Evolutionary conservation across 2,113 vertebrate species (phyloP).

Genomic region (Chaetorhynchus papuensis): DNA sequence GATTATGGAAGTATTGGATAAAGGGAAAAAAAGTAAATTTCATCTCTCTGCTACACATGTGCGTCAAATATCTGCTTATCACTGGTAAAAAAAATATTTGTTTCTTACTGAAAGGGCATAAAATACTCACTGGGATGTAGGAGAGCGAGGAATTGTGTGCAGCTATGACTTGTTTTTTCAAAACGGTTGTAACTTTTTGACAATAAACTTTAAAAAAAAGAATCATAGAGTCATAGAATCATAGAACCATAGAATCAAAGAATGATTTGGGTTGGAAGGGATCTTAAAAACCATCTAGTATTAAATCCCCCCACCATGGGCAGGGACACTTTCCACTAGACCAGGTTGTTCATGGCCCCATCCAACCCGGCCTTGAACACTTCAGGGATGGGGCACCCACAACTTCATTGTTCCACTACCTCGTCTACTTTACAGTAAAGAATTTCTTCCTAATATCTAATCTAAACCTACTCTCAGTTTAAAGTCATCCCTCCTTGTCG

Average conservation of each 20-base stretch:
- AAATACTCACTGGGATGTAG: not conserved
- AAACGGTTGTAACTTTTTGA: not conserved
- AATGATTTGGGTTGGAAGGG: not conserved
- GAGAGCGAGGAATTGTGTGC: not conserved
- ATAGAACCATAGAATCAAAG: not conserved
- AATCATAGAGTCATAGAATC: not conserved
- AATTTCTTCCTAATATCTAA: not conserved
- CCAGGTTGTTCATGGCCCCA: not conserved
- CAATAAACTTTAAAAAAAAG: not conserved
- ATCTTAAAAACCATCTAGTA: not conserved
- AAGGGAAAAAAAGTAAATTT: not conserved
- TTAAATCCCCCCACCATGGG: too few relatives aligned
- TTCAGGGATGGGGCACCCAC: not conserved
- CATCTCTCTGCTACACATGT: not conserved
- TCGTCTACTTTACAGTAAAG: not conserved
- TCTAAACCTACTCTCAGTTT: not conserved
- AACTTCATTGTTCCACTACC: not conserved
- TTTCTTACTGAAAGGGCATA: not conserved
- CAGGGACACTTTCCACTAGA: not conserved
- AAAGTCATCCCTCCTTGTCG: not conserved
- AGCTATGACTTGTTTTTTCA: not conserved
- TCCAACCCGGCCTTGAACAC: not conserved
- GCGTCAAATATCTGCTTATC: not conserved
- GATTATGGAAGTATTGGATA: not conserved
- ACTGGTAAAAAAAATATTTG: not conserved